These are phyloP conservation scores for Phortica magna DNA, from an alignment of 2,888 invertebrate genomes.

Conservation along the genomic window DNA sequence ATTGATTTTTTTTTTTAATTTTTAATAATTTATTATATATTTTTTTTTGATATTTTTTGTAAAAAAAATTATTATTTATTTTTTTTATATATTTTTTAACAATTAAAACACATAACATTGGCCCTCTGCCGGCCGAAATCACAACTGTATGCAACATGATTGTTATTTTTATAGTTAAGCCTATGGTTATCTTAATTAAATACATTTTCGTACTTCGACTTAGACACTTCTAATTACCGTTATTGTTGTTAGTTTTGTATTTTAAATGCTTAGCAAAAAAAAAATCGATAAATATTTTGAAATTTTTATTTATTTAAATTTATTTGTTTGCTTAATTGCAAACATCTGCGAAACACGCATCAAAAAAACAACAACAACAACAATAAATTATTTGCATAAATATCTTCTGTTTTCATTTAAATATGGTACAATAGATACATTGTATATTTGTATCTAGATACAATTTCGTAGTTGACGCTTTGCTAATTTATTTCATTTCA, in stretches of 20 bases:
- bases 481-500: conserved; percentile 12
- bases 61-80: no score
- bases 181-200: no score
- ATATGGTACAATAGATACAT: not conserved
- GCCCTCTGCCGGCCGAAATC: no score
- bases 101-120: no score
- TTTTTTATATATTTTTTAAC: no score
- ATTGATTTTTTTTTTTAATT: no score
- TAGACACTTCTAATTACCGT: not conserved
- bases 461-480: conserved; percentile 6
- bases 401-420: not conserved
- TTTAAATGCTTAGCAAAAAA: not conserved
- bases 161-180: no score
- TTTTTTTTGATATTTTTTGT: no score
- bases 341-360: conserved; percentile 47
- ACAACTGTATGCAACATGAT: no score
- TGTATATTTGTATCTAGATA: not conserved
- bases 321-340: conserved; percentile 10
- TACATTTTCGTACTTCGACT: no score
- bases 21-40: no score
- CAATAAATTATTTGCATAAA: not conserved
- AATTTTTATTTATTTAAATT: conserved; percentile 36
- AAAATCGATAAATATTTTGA: not conserved
- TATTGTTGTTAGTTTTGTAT: conserved; percentile 16
- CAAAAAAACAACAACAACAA: not conserved